phyloP scores from a whole-genome alignment of 2,888 invertebrate genomes.

The Drosophila colorata region DNA sequence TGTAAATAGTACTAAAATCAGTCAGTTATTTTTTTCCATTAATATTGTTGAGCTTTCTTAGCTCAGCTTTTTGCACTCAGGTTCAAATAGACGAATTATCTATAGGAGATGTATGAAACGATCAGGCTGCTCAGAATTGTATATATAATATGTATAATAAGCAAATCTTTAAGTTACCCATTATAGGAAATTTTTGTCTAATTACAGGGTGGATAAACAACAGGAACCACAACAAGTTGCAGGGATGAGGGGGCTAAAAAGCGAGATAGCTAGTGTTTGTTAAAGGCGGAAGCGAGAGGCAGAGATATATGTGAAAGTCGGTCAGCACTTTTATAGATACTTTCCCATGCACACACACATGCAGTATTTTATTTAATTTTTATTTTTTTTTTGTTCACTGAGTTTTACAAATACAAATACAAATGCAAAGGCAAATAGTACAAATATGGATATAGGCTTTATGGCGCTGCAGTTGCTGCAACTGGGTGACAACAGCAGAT shows the following conservation, averaged over 20 bases:
- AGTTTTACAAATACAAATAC: not conserved
- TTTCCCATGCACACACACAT: slow-evolving; percentile 2
- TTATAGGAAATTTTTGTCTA: not conserved
- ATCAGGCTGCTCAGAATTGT: too few relatives aligned
- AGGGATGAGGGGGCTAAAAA: not conserved
- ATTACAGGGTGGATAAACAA: slow-evolving; percentile 12
- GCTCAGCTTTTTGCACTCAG: too few relatives aligned
- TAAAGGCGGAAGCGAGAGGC: not conserved
- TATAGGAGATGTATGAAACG: too few relatives aligned
- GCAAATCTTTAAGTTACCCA: not conserved
- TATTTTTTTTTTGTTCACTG: slow-evolving; percentile 10
- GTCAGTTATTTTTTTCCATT: too few relatives aligned
- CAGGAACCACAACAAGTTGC: not conserved
- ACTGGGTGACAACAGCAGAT: slow-evolving; percentile 17
- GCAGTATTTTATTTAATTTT: slow-evolving; percentile 10
- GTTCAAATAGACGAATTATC: too few relatives aligned
- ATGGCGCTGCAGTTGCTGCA: slow-evolving; percentile 26
- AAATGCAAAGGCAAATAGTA: not conserved
- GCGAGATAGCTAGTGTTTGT: slow-evolving; percentile 1
- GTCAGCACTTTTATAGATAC: slow-evolving; percentile 54
- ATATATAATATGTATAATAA: too few relatives aligned
- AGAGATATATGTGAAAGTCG: slow-evolving; percentile 34
- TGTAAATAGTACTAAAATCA: not conserved
- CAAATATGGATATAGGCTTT: slow-evolving; percentile 20
- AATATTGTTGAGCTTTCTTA: too few relatives aligned